Base-by-base conservation (phyloP, 2,888 invertebrate species). In the Gandaritis pyraliata region DNA sequence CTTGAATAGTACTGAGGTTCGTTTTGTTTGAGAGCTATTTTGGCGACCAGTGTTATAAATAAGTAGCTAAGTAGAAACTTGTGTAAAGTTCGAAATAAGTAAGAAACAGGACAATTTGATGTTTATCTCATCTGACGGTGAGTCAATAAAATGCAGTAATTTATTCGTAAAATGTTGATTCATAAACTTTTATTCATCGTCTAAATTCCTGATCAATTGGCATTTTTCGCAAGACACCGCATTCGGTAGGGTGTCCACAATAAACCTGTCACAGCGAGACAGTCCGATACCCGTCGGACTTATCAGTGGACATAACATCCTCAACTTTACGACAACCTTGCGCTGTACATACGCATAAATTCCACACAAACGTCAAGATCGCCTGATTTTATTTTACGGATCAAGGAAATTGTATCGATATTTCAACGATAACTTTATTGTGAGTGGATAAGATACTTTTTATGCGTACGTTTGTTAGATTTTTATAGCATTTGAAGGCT, bases 391-490 rank as follows among this genome's bases (percentile, higher is more conserved):
- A 89, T 90, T 88, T 85, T 83, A 85, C 88, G 82, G 88, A 91
- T 91, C 90, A 89, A 86, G 88, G 84, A 87, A 88, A 90, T 88
- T 87, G 89, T 87, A 87, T 88, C 89, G 87, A 89, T 90, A 90
- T 87, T 88, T 90, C 88, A 89, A 82, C 80, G 86, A 88, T 89
- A 90, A 87, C 85, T 87, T 83, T 83, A 83, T 86, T 85, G 83
- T 87, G 83, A 66, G 76, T 78, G 78, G 84, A 83, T 84, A 85
- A 82, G 84, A 86, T 88, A 85, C 83, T 85, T 87, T 78, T 88
- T 88, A 87, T 86, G 82, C 74, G 74, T 73, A 72, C 81, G 77
- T 80, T 78, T 80, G 84, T 82, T 84, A 81, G 82, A 83, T 82
- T 83, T 84, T 83, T 85, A 82, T 84, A 78, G 78, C 76, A 73